Evolutionary conservation across 2,888 invertebrate genomes (phyloP).

Genomic region (Spodoptera exigua): DNA sequence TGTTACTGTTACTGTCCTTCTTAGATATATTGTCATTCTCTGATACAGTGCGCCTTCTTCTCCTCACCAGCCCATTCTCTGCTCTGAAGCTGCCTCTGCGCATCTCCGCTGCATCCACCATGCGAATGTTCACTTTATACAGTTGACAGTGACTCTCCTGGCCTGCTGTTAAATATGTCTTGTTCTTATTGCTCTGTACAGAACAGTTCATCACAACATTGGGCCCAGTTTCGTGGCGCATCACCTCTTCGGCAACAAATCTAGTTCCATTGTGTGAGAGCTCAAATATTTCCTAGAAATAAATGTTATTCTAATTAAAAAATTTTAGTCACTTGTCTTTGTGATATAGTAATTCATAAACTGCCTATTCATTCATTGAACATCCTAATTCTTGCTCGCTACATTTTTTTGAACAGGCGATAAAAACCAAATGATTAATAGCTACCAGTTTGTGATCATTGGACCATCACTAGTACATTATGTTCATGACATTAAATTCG

Average conservation of each 20-base stretch:
- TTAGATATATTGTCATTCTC: slow-evolving; percentile 87
- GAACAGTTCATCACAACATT: slow-evolving; percentile 98
- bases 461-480: slow-evolving; percentile 21
- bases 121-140: slow-evolving; percentile 92
- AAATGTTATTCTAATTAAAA: slow-evolving; percentile 10
- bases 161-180: slow-evolving; percentile 95
- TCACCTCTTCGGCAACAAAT: slow-evolving; percentile 96
- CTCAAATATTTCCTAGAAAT: slow-evolving; percentile 96
- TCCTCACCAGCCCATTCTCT: slow-evolving; percentile 83
- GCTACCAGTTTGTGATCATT: slow-evolving; percentile 17
- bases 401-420: slow-evolving; percentile 10
- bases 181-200: slow-evolving; percentile 92
- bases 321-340: neutral
- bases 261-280: slow-evolving; percentile 94
- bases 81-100: slow-evolving; percentile 88
- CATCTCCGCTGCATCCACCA: slow-evolving; percentile 89
- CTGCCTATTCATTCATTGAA: neutral
- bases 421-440: slow-evolving; percentile 13
- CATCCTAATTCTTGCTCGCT: neutral
- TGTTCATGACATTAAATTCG: slow-evolving; percentile 10
- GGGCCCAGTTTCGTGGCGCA: slow-evolving; percentile 96
- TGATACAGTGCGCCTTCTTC: slow-evolving; percentile 86
- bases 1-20: slow-evolving; percentile 80
- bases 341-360: neutral
- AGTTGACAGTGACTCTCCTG: slow-evolving; percentile 97